Evolutionary conservation across 2,888 invertebrate species (phyloP).

Genomic region (Caradrina kadenii): DNA sequence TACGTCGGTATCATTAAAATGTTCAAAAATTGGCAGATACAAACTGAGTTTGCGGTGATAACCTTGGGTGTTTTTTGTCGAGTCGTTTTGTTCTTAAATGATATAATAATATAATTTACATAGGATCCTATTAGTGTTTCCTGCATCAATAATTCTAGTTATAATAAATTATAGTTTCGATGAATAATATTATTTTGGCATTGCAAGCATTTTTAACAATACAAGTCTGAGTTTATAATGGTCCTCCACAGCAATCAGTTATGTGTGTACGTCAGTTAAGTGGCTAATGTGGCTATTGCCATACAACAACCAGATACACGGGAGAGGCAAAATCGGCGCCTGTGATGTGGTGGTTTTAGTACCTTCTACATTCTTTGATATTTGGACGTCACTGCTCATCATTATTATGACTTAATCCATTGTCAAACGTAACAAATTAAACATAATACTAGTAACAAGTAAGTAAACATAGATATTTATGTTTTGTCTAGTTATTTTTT

Average conservation of each 20-base stretch:
- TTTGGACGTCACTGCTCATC: slow-evolving; percentile 22
- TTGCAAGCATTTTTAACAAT: slow-evolving; percentile 5
- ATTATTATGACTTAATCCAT: slow-evolving; percentile 19
- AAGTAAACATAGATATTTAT: not conserved
- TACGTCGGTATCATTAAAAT: slow-evolving; percentile 36
- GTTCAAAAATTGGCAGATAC: slow-evolving; percentile 29
- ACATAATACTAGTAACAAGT: slow-evolving; percentile 1
- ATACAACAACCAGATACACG: slow-evolving; percentile 1
- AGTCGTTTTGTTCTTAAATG: slow-evolving; percentile 22
- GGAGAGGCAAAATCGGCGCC: slow-evolving; percentile 15
- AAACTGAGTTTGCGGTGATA: slow-evolving; percentile 36
- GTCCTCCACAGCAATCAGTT: slow-evolving; percentile 4
- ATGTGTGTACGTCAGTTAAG: not conserved
- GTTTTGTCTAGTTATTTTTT: slow-evolving; percentile 10
- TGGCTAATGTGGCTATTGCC: slow-evolving; percentile 4
- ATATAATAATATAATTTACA: slow-evolving; percentile 24
- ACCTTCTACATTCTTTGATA: slow-evolving; percentile 5
- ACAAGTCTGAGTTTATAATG: not conserved
- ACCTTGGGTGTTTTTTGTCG: slow-evolving; percentile 48
- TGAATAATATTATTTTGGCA: not conserved
- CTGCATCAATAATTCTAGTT: slow-evolving; percentile 25
- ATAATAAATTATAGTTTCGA: slow-evolving; percentile 1
- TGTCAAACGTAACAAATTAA: slow-evolving; percentile 28
- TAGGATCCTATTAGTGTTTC: slow-evolving; percentile 28
- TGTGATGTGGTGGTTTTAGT: slow-evolving; percentile 10